These are phyloP conservation scores for Xestobium rufovillosum DNA, from an alignment of 2,888 invertebrate genomes.

Conservation along the genomic window DNA sequence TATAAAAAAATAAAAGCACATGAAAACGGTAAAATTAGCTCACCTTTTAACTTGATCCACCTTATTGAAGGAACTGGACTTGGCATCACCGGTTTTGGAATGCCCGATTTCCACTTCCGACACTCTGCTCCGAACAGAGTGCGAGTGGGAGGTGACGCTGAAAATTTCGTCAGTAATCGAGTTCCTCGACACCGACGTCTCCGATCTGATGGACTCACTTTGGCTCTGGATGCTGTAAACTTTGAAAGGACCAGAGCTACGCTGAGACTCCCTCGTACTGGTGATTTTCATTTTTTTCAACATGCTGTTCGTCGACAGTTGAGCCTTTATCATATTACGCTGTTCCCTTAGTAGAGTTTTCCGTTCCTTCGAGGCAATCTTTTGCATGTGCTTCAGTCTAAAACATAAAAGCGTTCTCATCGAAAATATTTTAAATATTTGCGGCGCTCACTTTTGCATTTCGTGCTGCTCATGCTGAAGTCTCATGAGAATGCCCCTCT, in stretches of 20 bases:
- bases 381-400: conserved; percentile 49
- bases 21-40: too few relatives aligned
- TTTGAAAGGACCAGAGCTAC: conserved; percentile 46
- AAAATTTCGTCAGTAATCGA: conserved; percentile 33
- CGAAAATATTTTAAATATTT: neutral
- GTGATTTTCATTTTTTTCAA: conserved; percentile 45
- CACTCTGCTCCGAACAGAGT: conserved; percentile 9
- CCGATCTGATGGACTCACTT: conserved; percentile 35
- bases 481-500: conserved; percentile 57
- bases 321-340: conserved; percentile 48
- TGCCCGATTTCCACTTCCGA: conserved; percentile 24
- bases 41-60: too few relatives aligned
- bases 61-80: too few relatives aligned
- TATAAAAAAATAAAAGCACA: too few relatives aligned
- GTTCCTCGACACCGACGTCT: conserved; percentile 35
- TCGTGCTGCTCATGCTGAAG: conserved; percentile 62
- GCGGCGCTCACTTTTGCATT: conserved; percentile 49
- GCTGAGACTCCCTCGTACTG: conserved; percentile 35
- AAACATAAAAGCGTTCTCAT: conserved; percentile 7
- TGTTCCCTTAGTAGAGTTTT: conserved; percentile 48
- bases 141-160: conserved; percentile 31
- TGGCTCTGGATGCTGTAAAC: conserved; percentile 45
- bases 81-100: too few relatives aligned
- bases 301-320: conserved; percentile 46
- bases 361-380: conserved; percentile 48